Base-by-base conservation (phyloP, 2,113 vertebrate genomes). In the Oceanodroma tethys region DNA sequence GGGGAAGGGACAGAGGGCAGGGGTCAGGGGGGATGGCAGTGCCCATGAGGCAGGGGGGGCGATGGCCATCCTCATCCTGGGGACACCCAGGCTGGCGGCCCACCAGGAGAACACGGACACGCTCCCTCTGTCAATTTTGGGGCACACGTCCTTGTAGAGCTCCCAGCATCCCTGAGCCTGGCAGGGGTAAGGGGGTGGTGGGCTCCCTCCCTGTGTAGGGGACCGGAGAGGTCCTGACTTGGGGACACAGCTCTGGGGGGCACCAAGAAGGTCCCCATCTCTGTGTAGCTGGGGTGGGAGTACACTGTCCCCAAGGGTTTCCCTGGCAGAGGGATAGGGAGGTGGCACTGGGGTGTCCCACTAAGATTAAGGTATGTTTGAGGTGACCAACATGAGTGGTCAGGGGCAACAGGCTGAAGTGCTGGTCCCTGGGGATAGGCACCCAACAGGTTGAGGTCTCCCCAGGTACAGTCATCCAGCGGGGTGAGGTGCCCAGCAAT, bases 381-480 rank as follows among this genome's bases (percentile, higher is more conserved):
- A 17, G 43, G 40, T 20, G 13, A 18, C 26, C 6, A 10, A 12
- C 3, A 7, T 20, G 29, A 53, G 65, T 10, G 21, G 20, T n/a
- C 30, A 60, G 26, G 45, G 48, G 32, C 27, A 81, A 63, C 14
- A 63, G 34, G 34, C 38, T 71, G 71, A 27, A 43, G 8, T 9
- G 16, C n/a, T 52, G 55, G 43, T 63, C 48, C 47, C 40, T 22
- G 30, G 26, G 47, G 7, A 56, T 7, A n/a, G 45, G n/a, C 13
- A 53, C 18, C 17, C 43, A 59, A 23, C 9, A 6, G 25, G 58
- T 9, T 32, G 21, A 79, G 11, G 38, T 22, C n/a, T n/a, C 18
- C 32, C 38, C 3, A 7, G 22, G 17, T 17, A 58, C 9, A 30
- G 0, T 0, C n/a, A n/a, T n/a, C n/a, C n/a, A n/a, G n/a, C n/a